Conservation (phyloP, 1,140 invertebrate genomes). For the Calosoma granatense region DNA sequence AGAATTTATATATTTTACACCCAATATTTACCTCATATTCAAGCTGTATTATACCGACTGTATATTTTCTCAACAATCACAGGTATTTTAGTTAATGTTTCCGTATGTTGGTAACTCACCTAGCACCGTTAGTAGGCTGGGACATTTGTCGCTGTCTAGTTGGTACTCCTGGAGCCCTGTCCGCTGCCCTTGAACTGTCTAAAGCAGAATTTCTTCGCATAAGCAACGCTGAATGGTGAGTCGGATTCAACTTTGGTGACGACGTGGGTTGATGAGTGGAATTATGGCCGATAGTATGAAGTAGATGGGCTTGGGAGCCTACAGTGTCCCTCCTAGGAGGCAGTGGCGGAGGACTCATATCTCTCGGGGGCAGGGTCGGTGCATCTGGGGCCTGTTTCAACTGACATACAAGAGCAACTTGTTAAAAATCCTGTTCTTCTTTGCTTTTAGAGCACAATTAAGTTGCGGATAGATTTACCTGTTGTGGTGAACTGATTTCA, state of each 20-base stretch:
- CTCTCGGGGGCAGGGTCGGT: slow-evolving; percentile 46
- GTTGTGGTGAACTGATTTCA: slow-evolving; percentile 42
- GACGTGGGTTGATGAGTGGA: slow-evolving; percentile 34
- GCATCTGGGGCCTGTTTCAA: slow-evolving; percentile 45
- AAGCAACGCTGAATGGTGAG: slow-evolving; percentile 28
- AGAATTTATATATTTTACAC: not conserved
- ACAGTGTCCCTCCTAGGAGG: slow-evolving; percentile 44
- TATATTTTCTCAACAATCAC: too few relatives aligned
- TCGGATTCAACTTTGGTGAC: slow-evolving; percentile 36
- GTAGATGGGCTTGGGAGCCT: slow-evolving; percentile 32
- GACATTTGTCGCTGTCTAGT: slow-evolving; percentile 9
- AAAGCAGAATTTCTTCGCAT: slow-evolving; percentile 28
- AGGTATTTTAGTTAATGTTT: too few relatives aligned
- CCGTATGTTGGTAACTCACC: too few relatives aligned
- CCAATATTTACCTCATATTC: not conserved
- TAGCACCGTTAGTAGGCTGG: slow-evolving; percentile 9
- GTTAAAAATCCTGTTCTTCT: slow-evolving; percentile 12
- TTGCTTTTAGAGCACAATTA: slow-evolving; percentile 8
- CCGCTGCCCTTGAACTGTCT: slow-evolving; percentile 18
- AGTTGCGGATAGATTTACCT: slow-evolving; percentile 34
- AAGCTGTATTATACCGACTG: too few relatives aligned
- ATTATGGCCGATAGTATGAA: slow-evolving; percentile 34
- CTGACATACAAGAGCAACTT: slow-evolving; percentile 18
- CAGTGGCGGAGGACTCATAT: slow-evolving; percentile 51
- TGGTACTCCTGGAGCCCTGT: slow-evolving; percentile 21